Conservation (phyloP, 2,113 vertebrate species). For the Hirundichthys speculiger region DNA sequence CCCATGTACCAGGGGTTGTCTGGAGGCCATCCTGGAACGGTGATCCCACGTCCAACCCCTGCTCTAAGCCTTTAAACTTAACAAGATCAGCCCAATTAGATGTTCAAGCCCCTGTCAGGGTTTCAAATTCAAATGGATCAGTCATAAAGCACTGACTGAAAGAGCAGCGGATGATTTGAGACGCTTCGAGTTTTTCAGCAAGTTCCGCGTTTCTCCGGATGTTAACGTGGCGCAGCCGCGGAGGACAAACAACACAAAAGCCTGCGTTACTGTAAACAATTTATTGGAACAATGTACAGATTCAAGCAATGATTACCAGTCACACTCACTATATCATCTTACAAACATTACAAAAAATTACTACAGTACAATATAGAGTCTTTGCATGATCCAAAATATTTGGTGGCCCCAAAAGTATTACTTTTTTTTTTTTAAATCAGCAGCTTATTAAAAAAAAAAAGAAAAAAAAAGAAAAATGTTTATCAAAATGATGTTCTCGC, state of each 20-base stretch:
- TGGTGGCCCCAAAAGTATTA: conserved; percentile 94
- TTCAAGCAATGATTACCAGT: conserved; percentile 97
- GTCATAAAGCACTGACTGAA: too few species aligned
- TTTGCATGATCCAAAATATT: conserved; percentile 99
- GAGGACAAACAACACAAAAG: conserved; percentile 6
- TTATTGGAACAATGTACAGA: conserved; percentile 95
- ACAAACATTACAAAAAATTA: conserved; percentile 99
- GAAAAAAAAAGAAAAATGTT: conserved; percentile 90
- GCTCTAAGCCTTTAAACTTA: not conserved
- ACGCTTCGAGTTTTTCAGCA: too few species aligned
- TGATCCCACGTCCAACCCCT: not conserved
- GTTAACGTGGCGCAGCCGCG: too few species aligned
- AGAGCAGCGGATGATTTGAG: too few species aligned
- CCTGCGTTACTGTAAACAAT: conserved; percentile 90
- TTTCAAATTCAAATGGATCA: too few species aligned
- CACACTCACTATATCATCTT: conserved; percentile 96
- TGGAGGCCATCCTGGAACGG: too few species aligned
- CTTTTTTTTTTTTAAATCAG: conserved; percentile 86
- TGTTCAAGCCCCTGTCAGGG: too few species aligned
- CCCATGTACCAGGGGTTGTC: not conserved
- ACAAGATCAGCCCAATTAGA: not conserved
- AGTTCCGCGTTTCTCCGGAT: too few species aligned
- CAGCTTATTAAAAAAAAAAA: conserved; percentile 91
- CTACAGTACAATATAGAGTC: conserved; percentile 99
- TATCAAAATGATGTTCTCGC: conserved; percentile 91